phyloP scores from a whole-genome alignment of 2,113 vertebrate genomes.

The Apodemus sylvaticus region DNA sequence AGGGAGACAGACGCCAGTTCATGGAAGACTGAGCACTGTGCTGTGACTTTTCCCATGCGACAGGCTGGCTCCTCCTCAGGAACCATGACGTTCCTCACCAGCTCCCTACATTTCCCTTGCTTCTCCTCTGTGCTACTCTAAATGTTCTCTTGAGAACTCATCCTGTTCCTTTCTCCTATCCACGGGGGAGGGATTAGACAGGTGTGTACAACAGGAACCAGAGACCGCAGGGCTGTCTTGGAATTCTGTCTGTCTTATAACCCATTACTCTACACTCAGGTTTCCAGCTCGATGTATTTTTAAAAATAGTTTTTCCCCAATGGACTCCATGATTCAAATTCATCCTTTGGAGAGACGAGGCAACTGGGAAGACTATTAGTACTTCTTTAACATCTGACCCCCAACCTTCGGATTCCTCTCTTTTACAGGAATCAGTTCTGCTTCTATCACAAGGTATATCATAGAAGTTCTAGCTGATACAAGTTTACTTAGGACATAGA shows the following conservation, averaged over 20 bases:
- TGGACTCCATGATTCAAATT: neutral
- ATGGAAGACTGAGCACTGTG: neutral
- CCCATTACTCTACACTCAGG: neutral
- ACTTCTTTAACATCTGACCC: neutral
- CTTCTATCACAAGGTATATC: neutral
- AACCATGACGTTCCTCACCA: neutral
- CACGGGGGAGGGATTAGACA: fast-evolving
- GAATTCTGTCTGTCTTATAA: neutral
- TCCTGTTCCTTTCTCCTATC: neutral
- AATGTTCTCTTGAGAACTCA: neutral
- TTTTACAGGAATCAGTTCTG: neutral
- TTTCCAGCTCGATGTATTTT: constrained; percentile 9
- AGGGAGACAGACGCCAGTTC: neutral
- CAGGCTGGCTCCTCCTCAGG: neutral
- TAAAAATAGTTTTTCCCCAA: neutral
- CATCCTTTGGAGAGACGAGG: neutral
- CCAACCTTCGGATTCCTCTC: neutral
- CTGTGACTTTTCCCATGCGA: neutral
- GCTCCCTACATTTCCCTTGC: neutral
- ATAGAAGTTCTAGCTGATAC: neutral
- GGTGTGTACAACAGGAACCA: neutral
- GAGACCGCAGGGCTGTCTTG: neutral
- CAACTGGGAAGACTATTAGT: neutral
- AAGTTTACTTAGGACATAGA: constrained; percentile 24
- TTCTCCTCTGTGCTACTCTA: no score